Percentiles rank a stretch among this genome's conserved stretches.
Conservation (phyloP, 1,140 invertebrate species). For the Zophobas morio region DNA sequence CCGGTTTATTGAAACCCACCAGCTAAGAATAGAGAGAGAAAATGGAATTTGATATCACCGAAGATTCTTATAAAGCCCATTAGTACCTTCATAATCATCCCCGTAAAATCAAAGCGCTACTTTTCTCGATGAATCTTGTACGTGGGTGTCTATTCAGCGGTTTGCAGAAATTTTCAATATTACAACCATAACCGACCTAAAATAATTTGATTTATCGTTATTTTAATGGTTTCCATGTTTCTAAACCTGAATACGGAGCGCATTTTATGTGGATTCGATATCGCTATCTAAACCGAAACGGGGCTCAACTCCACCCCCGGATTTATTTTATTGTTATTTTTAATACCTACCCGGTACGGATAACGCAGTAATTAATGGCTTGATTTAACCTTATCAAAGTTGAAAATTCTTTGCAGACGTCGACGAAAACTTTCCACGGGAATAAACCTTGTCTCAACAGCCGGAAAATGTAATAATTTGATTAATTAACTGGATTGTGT, state of each 20-base stretch:
- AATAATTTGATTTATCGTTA: slow-evolving; percentile 32
- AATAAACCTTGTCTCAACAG: neutral
- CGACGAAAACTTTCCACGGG: too few species aligned
- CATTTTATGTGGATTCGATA: slow-evolving; percentile 7
- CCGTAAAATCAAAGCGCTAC: too few species aligned
- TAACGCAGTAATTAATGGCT: too few species aligned
- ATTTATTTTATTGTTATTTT: neutral
- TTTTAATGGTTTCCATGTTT: slow-evolving; percentile 17
- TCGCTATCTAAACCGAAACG: neutral
- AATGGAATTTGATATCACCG: too few species aligned
- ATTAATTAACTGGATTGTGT: neutral
- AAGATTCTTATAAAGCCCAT: too few species aligned
- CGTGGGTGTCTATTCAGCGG: neutral
- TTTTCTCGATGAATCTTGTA: too few species aligned
- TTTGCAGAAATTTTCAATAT: slow-evolving; percentile 19
- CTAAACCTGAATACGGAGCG: neutral
- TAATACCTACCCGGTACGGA: neutral
- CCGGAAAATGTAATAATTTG: neutral
- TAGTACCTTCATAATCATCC: too few species aligned
- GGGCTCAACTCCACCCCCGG: neutral
- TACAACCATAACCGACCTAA: neutral
- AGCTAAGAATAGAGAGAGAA: too few species aligned
- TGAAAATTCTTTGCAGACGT: too few species aligned
- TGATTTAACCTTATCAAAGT: too few species aligned
- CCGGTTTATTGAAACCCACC: too few species aligned